Conservation (phyloP, 2,797 vertebrate genomes). For the Fringilla coelebs region DNA sequence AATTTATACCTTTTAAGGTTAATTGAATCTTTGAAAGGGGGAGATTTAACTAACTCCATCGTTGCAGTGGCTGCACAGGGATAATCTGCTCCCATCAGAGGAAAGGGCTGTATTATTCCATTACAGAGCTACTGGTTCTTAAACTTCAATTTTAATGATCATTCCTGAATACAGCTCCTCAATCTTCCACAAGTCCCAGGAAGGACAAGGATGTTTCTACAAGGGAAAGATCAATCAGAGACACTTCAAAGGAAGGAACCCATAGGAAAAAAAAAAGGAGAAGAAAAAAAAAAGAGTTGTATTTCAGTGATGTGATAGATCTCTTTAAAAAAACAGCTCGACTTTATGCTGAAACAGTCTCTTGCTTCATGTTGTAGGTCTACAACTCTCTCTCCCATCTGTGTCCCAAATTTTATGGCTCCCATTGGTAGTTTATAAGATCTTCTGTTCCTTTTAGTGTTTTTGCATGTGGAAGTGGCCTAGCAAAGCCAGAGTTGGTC, state of each 20-base stretch:
- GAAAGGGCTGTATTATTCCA: neutral
- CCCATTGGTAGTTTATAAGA: neutral
- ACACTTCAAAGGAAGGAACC: neutral
- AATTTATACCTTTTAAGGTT: neutral
- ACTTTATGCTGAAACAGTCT: neutral
- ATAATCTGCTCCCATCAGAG: neutral
- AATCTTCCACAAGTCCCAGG: neutral
- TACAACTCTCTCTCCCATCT: neutral
- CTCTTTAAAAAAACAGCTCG: neutral
- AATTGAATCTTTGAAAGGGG: neutral
- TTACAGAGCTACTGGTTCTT: neutral
- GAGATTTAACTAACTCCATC: neutral
- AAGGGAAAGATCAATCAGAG: neutral
- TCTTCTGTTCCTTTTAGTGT: neutral
- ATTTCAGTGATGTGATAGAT: neutral
- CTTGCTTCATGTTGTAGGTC: neutral
- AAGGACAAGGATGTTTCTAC: neutral
- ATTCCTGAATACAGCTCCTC: neutral
- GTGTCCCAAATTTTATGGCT: neutral
- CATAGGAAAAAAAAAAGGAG: neutral
- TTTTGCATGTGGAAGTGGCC: neutral
- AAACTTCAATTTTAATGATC: neutral
- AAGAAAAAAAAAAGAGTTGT: rapidly evolving
- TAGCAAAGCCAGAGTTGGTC: neutral
- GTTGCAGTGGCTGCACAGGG: neutral